These are phyloP conservation scores for Lottia gigantea DNA, from an alignment of 2,888 invertebrate genomes.

Conservation along the genomic window DNA sequence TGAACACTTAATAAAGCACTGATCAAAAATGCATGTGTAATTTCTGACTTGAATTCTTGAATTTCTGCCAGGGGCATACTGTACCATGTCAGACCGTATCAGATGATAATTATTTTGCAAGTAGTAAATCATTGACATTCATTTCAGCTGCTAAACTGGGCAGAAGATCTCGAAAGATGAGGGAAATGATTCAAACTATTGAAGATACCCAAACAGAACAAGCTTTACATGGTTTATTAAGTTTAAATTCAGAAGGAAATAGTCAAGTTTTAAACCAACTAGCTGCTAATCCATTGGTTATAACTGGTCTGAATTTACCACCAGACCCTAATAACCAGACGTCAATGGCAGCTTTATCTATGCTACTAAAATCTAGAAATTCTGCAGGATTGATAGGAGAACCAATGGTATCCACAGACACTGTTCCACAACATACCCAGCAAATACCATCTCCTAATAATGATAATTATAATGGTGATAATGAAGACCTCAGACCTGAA, in stretches of 20 bases:
- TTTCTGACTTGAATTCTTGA: no score
- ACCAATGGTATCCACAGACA: conserved; percentile 41
- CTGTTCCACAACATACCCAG: conserved; percentile 22
- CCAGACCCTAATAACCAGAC: conserved; percentile 40
- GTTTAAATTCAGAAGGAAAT: conserved; percentile 56
- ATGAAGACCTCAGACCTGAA: conserved; percentile 16
- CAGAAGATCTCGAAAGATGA: conserved; percentile 65
- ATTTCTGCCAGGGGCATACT: no score
- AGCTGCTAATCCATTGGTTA: conserved; percentile 10
- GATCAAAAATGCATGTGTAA: no score
- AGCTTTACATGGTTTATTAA: conserved; percentile 66
- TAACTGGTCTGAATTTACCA: conserved; percentile 10
- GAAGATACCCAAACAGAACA: conserved; percentile 68
- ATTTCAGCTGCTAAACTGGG: conserved; percentile 66
- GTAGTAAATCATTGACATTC: no score
- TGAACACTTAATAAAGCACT: no score
- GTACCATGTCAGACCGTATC: no score
- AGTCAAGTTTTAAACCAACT: conserved; percentile 1
- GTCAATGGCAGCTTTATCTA: conserved; percentile 56
- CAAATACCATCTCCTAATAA: conserved; percentile 12
- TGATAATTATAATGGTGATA: conserved; percentile 10
- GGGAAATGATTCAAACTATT: conserved; percentile 66
- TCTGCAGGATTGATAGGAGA: conserved; percentile 34
- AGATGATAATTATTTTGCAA: no score
- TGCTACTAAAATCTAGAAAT: conserved; percentile 53